Percentiles rank a stretch among this genome's conserved stretches.
phyloP scores from a whole-genome alignment of 2,888 invertebrate species.

The Ganaspis brasiliensis region DNA sequence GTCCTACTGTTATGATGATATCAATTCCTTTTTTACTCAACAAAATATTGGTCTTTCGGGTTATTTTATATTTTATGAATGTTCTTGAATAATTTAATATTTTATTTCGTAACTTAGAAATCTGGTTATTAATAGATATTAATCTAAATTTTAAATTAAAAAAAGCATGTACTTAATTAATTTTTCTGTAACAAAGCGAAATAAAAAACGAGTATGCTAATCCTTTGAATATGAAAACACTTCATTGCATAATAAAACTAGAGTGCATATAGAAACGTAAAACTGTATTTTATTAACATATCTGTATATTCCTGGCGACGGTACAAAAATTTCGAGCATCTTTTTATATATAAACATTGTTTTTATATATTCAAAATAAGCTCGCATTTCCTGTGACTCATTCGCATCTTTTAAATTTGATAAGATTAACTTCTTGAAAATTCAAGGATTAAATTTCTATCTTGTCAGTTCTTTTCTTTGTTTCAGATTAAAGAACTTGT shows the following conservation, averaged over 20 bases:
- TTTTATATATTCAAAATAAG: neutral
- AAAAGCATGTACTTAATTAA: neutral
- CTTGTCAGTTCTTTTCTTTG: no score
- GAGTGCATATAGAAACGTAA: neutral
- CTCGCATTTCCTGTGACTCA: neutral
- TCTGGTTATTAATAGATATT: no score
- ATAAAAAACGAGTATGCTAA: neutral
- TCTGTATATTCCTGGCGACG: conserved; percentile 7
- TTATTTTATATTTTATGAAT: no score
- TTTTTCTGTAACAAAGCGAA: neutral
- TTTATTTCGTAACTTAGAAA: no score
- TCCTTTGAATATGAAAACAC: neutral
- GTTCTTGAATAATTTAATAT: no score
- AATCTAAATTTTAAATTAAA: no score
- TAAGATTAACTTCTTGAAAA: neutral
- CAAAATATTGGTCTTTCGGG: no score
- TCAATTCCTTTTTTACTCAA: no score
- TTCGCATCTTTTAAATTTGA: neutral
- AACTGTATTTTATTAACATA: neutral
- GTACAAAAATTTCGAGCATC: conserved; percentile 28
- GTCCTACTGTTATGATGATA: no score
- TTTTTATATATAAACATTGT: conserved; percentile 17
- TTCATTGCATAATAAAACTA: neutral
- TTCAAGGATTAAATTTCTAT: no score
- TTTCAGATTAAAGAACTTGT: neutral